Conservation (phyloP, 1,140 invertebrate species). For the Onthophagus taurus region DNA sequence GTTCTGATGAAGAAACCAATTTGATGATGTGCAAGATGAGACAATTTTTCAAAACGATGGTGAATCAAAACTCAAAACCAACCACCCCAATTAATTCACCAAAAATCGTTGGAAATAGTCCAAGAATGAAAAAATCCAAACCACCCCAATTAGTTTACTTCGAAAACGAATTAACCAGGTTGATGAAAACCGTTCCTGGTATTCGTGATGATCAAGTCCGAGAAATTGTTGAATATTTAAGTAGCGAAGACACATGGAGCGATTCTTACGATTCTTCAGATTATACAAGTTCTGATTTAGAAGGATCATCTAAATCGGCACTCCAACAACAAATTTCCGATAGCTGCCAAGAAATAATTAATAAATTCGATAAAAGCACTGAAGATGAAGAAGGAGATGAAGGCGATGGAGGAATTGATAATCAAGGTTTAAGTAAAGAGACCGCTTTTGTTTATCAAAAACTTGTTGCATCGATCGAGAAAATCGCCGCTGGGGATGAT, state of each 20-base stretch:
- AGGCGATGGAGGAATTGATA: constrained; percentile 45
- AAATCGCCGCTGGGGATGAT: constrained; percentile 50
- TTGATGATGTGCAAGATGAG: constrained; percentile 91
- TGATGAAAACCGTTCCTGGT: constrained; percentile 88
- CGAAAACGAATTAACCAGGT: constrained; percentile 74
- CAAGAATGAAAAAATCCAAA: constrained; percentile 50
- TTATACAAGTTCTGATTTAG: constrained; percentile 80
- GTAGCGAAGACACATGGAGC: constrained; percentile 86
- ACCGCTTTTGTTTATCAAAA: constrained; percentile 77
- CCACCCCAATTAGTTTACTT: constrained; percentile 79
- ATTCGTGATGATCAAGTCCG: constrained; percentile 82
- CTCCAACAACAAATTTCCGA: constrained; percentile 78
- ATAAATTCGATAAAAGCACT: constrained; percentile 63
- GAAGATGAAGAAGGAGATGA: constrained; percentile 49
- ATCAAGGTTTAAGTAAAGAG: constrained; percentile 52
- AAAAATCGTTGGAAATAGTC: constrained; percentile 45
- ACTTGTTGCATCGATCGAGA: constrained; percentile 67
- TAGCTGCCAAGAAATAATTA: constrained; percentile 79
- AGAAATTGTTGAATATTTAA: constrained; percentile 84
- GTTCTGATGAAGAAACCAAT: constrained; percentile 86
- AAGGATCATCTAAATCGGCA: constrained; percentile 59
- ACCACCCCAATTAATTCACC: constrained; percentile 41
- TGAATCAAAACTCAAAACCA: constrained; percentile 39
- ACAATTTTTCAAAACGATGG: constrained; percentile 82
- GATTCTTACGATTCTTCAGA: constrained; percentile 86